These are phyloP conservation scores for Epiblema foenella DNA, from an alignment of 2,888 invertebrate genomes.

Conservation along the genomic window DNA sequence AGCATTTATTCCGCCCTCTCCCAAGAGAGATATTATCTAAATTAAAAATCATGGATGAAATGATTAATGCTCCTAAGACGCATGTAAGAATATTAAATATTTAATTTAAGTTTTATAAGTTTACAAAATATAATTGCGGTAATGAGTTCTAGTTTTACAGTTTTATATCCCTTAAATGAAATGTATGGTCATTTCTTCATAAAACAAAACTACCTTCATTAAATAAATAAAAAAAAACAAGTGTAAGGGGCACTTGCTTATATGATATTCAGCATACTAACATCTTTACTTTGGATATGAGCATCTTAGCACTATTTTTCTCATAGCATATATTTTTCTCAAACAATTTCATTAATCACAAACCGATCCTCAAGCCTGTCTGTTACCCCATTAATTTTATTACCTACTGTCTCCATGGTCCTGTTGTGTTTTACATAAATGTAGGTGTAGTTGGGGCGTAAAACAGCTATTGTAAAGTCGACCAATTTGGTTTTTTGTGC, in stretches of 20 bases:
- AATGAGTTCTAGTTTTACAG: not conserved
- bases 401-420: too few relatives aligned
- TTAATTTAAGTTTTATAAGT: not conserved
- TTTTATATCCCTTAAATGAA: not conserved
- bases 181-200: not conserved
- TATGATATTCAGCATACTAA: not conserved
- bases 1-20: constrained; percentile 65
- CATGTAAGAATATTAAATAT: not conserved
- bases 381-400: too few relatives aligned
- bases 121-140: not conserved
- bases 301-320: too few relatives aligned
- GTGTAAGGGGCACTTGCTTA: too few relatives aligned
- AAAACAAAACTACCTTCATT: constrained; percentile 22
- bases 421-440: too few relatives aligned
- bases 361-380: too few relatives aligned
- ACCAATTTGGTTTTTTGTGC: too few relatives aligned
- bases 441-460: too few relatives aligned
- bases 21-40: constrained; percentile 46
- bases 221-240: not conserved
- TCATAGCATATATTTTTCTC: too few relatives aligned
- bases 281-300: too few relatives aligned
- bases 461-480: too few relatives aligned
- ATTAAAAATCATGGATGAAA: not conserved
- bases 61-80: not conserved
- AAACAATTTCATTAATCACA: too few relatives aligned